These are phyloP conservation scores for Trachurus trachurus DNA, from an alignment of 2,797 vertebrate species.

Conservation along the genomic window DNA sequence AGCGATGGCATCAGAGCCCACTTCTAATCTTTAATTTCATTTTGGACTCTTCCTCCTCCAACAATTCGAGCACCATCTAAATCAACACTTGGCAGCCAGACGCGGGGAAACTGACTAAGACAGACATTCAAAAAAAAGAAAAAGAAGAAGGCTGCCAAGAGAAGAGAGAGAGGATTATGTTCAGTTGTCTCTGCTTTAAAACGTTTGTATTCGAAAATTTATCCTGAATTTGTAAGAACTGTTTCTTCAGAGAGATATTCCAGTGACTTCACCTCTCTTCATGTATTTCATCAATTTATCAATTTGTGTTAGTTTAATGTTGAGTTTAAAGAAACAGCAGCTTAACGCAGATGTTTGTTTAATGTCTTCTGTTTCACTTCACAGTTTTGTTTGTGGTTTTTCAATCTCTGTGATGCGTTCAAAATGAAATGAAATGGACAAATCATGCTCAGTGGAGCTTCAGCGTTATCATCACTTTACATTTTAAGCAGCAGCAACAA, in stretches of 20 bases:
- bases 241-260: neutral
- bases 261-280: neutral
- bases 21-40: neutral
- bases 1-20: neutral
- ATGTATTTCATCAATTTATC: neutral
- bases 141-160: neutral
- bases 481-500: neutral
- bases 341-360: neutral
- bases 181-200: neutral
- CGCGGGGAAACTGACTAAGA: neutral
- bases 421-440: conserved; percentile 2
- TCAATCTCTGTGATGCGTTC: neutral
- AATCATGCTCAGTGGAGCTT: conserved; percentile 12
- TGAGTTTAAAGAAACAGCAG: neutral
- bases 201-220: neutral
- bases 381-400: neutral
- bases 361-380: neutral
- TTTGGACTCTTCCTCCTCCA: neutral
- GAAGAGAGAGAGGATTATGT: neutral
- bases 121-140: neutral
- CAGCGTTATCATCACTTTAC: neutral
- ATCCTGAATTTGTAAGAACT: neutral
- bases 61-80: neutral
- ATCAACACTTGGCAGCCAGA: neutral
- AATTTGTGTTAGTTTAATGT: neutral